Conservation (phyloP, 2,113 vertebrate species). For the Erythrocercus mccallii region DNA sequence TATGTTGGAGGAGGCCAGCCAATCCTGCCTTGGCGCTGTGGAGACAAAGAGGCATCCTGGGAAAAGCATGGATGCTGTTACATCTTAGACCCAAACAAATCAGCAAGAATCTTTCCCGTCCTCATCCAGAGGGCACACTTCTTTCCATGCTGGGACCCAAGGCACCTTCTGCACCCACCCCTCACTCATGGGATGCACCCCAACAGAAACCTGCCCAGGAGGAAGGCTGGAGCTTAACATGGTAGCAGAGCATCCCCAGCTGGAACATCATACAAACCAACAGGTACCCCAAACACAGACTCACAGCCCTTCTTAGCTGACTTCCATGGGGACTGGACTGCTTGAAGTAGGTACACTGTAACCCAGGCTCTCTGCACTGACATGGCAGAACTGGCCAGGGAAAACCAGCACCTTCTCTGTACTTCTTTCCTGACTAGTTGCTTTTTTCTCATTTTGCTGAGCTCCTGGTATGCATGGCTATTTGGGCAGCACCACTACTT, state of each 20-base stretch:
- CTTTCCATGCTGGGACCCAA: not conserved
- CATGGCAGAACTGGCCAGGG: not conserved
- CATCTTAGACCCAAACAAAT: accelerated
- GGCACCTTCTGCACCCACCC: not conserved
- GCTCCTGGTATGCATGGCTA: not conserved
- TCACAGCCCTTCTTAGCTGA: not conserved
- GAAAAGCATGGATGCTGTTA: accelerated
- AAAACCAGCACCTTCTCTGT: not conserved
- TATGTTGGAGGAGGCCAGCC: not conserved
- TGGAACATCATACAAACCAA: not conserved
- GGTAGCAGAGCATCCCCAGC: not conserved
- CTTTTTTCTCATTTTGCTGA: not conserved
- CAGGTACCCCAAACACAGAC: not conserved
- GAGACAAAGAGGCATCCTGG: not conserved
- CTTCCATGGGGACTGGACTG: not conserved
- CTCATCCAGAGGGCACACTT: not conserved
- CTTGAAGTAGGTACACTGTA: not conserved
- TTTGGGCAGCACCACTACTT: not conserved
- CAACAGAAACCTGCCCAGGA: not conserved
- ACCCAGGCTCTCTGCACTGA: not conserved
- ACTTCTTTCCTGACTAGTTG: not conserved
- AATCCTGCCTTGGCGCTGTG: not conserved
- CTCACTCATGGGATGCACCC: not conserved
- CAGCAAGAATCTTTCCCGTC: not conserved
- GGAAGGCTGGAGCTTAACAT: not conserved